A percentile compares a stretch with the other conserved stretches of the same genome.
Evolutionary conservation across 1,140 invertebrate genomes (phyloP).

Genomic region (Druon quercuslanigerum): DNA sequence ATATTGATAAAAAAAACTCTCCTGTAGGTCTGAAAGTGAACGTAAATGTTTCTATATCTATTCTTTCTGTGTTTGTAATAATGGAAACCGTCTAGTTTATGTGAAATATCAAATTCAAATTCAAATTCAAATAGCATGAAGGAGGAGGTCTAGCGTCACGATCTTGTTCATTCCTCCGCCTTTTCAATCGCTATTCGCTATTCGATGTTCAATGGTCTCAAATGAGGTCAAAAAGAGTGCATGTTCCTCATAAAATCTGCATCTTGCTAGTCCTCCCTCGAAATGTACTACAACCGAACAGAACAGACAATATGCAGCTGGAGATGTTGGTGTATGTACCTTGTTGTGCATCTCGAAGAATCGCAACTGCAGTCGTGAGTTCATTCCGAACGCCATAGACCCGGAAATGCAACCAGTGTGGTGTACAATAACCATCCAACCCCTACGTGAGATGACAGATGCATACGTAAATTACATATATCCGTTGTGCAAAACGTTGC

Average conservation of each 20-base stretch:
- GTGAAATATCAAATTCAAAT: not conserved
- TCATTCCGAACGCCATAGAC: slow-evolving; percentile 16
- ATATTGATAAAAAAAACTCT: no score
- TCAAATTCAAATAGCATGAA: slow-evolving; percentile 12
- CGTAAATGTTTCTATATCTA: no score
- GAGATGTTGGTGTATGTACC: slow-evolving; percentile 1
- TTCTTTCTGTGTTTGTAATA: no score
- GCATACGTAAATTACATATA: slow-evolving; percentile 20
- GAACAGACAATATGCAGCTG: slow-evolving; percentile 13
- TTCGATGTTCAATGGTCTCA: slow-evolving; percentile 21
- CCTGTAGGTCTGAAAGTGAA: no score
- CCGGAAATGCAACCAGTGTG: slow-evolving; percentile 27
- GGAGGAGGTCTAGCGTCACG: not conserved
- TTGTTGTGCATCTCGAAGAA: slow-evolving; percentile 30
- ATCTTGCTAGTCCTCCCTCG: slow-evolving; percentile 14
- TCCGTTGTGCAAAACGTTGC: slow-evolving; percentile 24
- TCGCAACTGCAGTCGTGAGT: slow-evolving; percentile 26
- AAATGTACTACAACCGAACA: slow-evolving; percentile 1
- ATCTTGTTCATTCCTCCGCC: not conserved
- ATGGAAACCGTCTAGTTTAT: no score
- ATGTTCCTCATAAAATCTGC: slow-evolving; percentile 16
- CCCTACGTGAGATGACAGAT: slow-evolving; percentile 28
- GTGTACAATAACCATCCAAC: slow-evolving; percentile 25
- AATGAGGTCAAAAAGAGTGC: slow-evolving; percentile 8
- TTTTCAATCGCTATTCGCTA: slow-evolving; percentile 24